These are phyloP conservation scores for Scytalopus superciliaris DNA, from an alignment of 2,113 vertebrate species.

Conservation along the genomic window DNA sequence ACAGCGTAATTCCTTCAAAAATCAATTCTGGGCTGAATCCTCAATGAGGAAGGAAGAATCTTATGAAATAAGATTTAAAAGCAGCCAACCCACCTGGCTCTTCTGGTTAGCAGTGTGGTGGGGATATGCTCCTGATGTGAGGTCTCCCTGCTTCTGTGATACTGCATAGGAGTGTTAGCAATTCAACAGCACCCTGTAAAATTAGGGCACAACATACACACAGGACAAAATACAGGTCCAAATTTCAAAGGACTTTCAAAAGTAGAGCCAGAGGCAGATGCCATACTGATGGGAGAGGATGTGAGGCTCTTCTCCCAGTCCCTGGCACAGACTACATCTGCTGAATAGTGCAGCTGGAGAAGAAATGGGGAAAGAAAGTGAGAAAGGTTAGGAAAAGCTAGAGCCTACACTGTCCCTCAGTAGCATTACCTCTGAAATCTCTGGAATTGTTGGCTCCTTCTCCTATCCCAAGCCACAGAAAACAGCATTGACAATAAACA, in stretches of 20 bases:
- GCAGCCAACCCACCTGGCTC: background rate
- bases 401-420: rapidly evolving
- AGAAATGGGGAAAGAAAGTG: background rate
- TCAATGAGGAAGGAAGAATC: background rate
- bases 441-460: background rate
- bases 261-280: background rate
- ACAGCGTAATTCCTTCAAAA: background rate
- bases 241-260: background rate
- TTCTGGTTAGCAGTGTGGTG: background rate
- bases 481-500: background rate
- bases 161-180: background rate
- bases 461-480: background rate
- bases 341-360: background rate
- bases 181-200: background rate
- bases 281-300: background rate
- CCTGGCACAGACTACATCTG: rapidly evolving
- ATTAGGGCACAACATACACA: background rate
- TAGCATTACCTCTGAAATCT: background rate
- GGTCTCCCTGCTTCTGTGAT: background rate
- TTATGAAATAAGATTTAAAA: background rate
- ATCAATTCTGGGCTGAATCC: background rate
- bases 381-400: background rate
- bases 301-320: background rate
- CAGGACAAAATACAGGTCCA: background rate
- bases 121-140: background rate